Evolutionary conservation across 2,888 invertebrate species (phyloP), one percentile per base, ranked within the genome.

Genomic region (Pristionchus mayeri): DNA sequence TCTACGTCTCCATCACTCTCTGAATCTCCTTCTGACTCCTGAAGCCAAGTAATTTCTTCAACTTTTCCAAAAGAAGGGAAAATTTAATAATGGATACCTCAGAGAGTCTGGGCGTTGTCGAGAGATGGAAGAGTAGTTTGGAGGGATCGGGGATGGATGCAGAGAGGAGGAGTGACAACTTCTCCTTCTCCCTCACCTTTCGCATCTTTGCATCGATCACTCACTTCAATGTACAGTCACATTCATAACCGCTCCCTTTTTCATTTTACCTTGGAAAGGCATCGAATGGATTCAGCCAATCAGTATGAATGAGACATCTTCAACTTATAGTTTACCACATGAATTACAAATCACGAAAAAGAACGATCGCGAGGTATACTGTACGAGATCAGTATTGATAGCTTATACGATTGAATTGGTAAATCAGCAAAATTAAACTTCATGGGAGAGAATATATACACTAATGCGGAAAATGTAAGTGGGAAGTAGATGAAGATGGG

Each of bases 71-170:
- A n/a, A n/a, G n/a, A n/a, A n/a, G n/a, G n/a, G n/a, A n/a, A n/a
- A n/a, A n/a, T n/a, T n/a, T n/a, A n/a, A n/a, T n/a, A n/a, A n/a
- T n/a, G n/a, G n/a, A n/a, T n/a, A n/a, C 81, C 44, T 82, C 63
- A 2, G 81, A 63, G 21, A 63, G 27, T 16, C 63, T 48, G 18
- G 81, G 81, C 2, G 81, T 82, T 18, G 60, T 48, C 13, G 81
- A 82, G 3, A 82, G 63, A 37, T 63, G 60, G 37, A 82, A 82
- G 11, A 48, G 48, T n/a, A 82, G 81, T 18, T 52, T 48, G 30
- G 63, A 24, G 3, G 60, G 81, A n/a, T 82, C 81, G 48, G 81
- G 81, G 30, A 82, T 34, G 27, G 81, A 34, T n/a, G 81, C 81
- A 3, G 48, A 18, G 3, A 82, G n/a, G 44, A 63, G 81, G 21